Base-by-base conservation (phyloP, 1,140 invertebrate genomes). In the Carcinoscorpius rotundicauda region DNA sequence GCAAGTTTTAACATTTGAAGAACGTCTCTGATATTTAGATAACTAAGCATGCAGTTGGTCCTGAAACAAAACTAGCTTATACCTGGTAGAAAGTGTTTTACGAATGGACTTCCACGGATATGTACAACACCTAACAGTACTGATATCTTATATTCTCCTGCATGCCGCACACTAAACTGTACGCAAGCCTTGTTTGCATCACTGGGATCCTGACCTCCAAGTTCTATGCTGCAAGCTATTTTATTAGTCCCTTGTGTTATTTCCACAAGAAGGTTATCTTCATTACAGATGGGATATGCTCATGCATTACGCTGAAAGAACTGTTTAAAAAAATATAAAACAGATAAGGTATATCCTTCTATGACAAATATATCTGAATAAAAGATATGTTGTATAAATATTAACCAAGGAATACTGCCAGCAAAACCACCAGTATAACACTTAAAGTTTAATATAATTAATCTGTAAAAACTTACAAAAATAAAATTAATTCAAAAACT, bases 251-350 rank as follows among this genome's bases (percentile, higher is more conserved):
- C 88, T 72, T 92, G 88, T 52, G 84, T 86, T 67, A 95, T 88
- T 76, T 91, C 87, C 50, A 94, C 87, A 69, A 86, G 82, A 62
- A 95, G 82, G 76, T 89, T 87, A 79, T 94, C 91, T 63, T 87
- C 88, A 80, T 93, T 88, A 77, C 89, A 93, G 70, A 94, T 87
- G 69, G 90, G 90, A 81, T 94, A 95, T 64, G 91, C 88, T 73
- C 91, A 87, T 49, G 91, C 89, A 74, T 93, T 93, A 71, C 91
- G 86, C 78, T 93, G 90, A 79, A 85, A 93, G 79, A 93, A 93
- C 82, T 91, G 80, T 29, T 29, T 1, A 29, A 29, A 29, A 29
- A 29, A 29, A 29, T 29, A 29, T 29, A 29, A 29, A 29, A 29
- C 29, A 29, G 29, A 29, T 29, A 29, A 29, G 29, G 29, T 29